These are phyloP conservation scores for Atopsyche davidsoni DNA, from an alignment of 1,140 invertebrate genomes.

Conservation along the genomic window DNA sequence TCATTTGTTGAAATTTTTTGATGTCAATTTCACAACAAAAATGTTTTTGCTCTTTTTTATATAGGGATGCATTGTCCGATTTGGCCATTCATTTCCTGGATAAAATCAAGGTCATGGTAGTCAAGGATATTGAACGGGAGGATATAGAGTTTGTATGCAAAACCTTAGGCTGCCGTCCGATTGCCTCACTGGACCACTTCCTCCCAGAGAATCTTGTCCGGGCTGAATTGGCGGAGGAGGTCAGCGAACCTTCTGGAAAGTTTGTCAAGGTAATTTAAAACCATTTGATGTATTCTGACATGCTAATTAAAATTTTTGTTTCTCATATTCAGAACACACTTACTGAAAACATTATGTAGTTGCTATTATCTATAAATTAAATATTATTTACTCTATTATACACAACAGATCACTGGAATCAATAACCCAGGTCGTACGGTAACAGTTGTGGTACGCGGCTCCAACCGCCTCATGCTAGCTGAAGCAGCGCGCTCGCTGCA, in stretches of 20 bases:
- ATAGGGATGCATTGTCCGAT: slow-evolving; percentile 91
- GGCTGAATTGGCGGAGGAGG: slow-evolving; percentile 94
- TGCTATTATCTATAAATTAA: too few relatives aligned
- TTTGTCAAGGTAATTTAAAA: slow-evolving; percentile 89
- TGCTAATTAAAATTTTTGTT: too few relatives aligned
- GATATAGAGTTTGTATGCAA: slow-evolving; percentile 98
- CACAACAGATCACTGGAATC: slow-evolving; percentile 77
- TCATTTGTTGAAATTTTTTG: neutral
- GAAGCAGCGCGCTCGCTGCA: slow-evolving; percentile 95
- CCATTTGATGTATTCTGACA: neutral
- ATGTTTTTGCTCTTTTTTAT: too few relatives aligned
- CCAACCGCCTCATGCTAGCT: slow-evolving; percentile 94
- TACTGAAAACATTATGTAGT: too few relatives aligned
- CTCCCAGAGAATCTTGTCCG: slow-evolving; percentile 81
- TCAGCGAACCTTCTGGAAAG: slow-evolving; percentile 82
- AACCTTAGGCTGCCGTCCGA: slow-evolving; percentile 89
- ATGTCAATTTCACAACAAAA: neutral
- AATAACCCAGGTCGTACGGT: slow-evolving; percentile 85
- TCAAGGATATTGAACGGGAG: slow-evolving; percentile 96
- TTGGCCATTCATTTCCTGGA: slow-evolving; percentile 96
- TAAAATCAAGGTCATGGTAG: slow-evolving; percentile 98
- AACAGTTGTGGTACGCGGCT: slow-evolving; percentile 89
- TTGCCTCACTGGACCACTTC: slow-evolving; percentile 98
- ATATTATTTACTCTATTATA: too few relatives aligned
- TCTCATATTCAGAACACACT: too few relatives aligned